Percentiles rank a stretch among this genome's conserved stretches.
Conservation (phyloP, 2,888 invertebrate genomes). For the Tachina fera region DNA sequence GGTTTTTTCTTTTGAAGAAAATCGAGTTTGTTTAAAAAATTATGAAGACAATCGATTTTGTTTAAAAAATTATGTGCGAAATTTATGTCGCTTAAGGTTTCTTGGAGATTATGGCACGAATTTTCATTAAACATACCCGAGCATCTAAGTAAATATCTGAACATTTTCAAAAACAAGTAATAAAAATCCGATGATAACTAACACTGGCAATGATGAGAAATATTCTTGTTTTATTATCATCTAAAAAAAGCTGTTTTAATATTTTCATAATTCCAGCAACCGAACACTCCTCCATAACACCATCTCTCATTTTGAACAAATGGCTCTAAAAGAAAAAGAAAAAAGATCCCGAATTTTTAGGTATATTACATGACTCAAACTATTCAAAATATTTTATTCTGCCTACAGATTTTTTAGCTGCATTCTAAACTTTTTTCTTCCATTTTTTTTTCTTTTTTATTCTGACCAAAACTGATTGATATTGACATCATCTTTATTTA, state of each 20-base stretch:
- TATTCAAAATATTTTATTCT: conserved; percentile 47
- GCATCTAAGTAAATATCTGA: too few species aligned
- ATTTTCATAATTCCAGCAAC: conserved; percentile 40
- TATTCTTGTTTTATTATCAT: conserved; percentile 36
- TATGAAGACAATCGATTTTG: too few species aligned
- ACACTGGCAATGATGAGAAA: conserved; percentile 12
- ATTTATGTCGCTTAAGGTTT: too few species aligned
- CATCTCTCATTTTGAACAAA: conserved; percentile 15
- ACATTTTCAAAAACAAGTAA: background rate
- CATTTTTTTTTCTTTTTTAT: background rate
- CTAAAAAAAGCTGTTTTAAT: conserved; percentile 20
- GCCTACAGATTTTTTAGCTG: conserved; percentile 19
- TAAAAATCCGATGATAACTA: conserved; percentile 1
- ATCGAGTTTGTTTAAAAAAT: too few species aligned
- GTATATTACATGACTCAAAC: conserved; percentile 37
- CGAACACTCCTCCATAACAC: conserved; percentile 51
- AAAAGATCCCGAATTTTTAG: background rate
- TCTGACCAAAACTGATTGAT: conserved; percentile 65
- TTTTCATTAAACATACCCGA: too few species aligned
- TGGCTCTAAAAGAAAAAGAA: background rate
- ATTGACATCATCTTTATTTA: conserved; percentile 70
- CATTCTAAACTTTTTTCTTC: background rate
- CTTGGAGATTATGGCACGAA: too few species aligned
- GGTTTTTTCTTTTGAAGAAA: too few species aligned
- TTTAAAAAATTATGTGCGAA: too few species aligned